phyloP scores from a whole-genome alignment of 1,140 invertebrate species.

The Rhyacophila brunnea region DNA sequence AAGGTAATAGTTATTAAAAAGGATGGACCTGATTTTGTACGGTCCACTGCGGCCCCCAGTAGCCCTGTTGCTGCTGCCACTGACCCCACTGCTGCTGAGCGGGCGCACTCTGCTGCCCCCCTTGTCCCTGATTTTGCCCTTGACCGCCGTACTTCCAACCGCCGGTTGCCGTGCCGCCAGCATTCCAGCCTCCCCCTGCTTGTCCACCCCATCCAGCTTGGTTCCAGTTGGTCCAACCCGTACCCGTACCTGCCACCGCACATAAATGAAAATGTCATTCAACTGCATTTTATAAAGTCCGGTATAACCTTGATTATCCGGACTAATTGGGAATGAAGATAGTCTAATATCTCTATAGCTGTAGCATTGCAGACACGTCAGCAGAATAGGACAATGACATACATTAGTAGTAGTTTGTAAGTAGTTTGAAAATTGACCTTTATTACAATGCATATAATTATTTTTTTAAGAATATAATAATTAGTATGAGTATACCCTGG shows the following conservation, averaged over 20 bases:
- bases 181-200: neutral
- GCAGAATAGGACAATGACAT: too few species aligned
- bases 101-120: neutral
- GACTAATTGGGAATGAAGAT: too few species aligned
- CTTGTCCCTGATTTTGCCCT: conserved; percentile 5
- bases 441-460: too few species aligned
- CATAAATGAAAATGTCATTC: too few species aligned
- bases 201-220: neutral
- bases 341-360: too few species aligned
- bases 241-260: neutral
- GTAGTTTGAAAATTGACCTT: too few species aligned
- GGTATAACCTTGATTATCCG: too few species aligned
- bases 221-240: conserved; percentile 9
- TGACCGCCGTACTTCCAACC: neutral
- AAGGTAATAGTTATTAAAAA: neutral
- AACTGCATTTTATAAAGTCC: too few species aligned
- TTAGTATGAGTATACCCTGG: too few species aligned
- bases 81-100: conserved; percentile 7
- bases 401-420: too few species aligned
- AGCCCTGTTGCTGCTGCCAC: conserved; percentile 12
- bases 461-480: too few species aligned
- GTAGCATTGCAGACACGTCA: too few species aligned
- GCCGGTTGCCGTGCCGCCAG: neutral
- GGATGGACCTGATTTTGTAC: conserved; percentile 7
- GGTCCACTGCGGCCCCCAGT: conserved; percentile 18